Base-by-base conservation (phyloP, 92 coral and sea anemone species). In the Meandrina meandrites region DNA sequence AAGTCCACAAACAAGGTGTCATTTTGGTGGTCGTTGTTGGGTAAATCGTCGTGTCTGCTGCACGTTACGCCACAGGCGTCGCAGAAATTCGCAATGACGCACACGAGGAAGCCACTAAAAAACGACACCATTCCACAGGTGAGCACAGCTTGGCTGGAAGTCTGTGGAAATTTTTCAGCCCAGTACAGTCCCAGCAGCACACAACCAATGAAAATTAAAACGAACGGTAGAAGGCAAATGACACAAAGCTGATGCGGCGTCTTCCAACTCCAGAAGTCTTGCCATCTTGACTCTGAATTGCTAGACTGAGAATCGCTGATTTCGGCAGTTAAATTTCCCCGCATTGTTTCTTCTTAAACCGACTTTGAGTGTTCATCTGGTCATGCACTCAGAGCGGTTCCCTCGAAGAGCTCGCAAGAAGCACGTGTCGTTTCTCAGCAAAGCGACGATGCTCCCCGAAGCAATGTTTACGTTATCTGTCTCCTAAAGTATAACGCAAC, bases 31-130 rank as follows among this genome's bases (percentile, higher is more conserved):
- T 76, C 82, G 67, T 53, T 45, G 36, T 64, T 51, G 18, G 60
- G 13, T 8, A 80, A 57, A 31, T 77, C 88, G 16, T 62, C 82
- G 74, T 76, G 78, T 31, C 66, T 28, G 32, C 16, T 48, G 42
- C 82, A 76, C 30, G 76, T 76, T 48, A 76, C 66, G 35, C 88
- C 88, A 21, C 88, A 85, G 32, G 88, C 88, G 42, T 85, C 88
- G 71, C 81, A 85, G 82, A 85, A 85, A 62, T 85, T 85, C 6
- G 88, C 88, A 40, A 85, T 64, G 30, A 85, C 88, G 67, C 88
- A 85, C 64, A 30, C 35, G 17, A 85, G 81, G 53, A 85, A 85
- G 82, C 88, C 88, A 69, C 82, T 76, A 64, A 85, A 85, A 53
- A 85, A 85, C 8, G 76, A 78, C 12, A 77, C 83, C 88, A 85